These are phyloP conservation scores for Numenius phaeopus DNA, from an alignment of 2,797 vertebrate genomes.

Conservation along the genomic window DNA sequence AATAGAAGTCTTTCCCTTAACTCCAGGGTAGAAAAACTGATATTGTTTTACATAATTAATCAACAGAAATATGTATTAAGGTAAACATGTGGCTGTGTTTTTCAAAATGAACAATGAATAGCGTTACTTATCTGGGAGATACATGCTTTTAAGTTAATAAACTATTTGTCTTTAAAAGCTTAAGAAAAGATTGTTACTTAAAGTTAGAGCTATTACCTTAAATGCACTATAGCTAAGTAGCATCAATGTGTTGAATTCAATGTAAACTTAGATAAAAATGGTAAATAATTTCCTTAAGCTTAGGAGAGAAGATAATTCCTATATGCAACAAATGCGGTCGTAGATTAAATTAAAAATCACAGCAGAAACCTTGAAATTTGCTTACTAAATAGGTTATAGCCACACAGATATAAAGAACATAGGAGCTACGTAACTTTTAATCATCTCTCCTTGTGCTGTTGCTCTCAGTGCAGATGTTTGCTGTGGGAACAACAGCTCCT, in stretches of 20 bases:
- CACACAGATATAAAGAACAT: constrained; percentile 10
- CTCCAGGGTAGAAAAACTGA: constrained; percentile 14
- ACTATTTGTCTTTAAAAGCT: neutral
- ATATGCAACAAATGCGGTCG: neutral
- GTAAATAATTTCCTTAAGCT: neutral
- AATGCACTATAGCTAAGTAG: neutral
- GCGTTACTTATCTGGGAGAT: neutral
- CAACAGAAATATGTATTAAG: neutral
- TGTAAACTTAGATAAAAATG: neutral
- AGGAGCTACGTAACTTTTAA: neutral
- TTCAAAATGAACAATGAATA: neutral
- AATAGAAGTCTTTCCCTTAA: constrained; percentile 30
- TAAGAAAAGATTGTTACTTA: neutral
- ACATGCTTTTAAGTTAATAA: neutral
- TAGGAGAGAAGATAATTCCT: neutral
- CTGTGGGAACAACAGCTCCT: constrained; percentile 16
- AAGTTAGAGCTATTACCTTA: neutral
- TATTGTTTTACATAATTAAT: constrained; percentile 46
- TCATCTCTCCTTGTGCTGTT: constrained; percentile 32
- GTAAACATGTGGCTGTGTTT: neutral
- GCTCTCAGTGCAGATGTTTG: constrained; percentile 52
- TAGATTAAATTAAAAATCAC: neutral
- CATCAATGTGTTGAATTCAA: neutral
- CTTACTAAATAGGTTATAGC: neutral
- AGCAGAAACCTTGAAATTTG: neutral